Conservation (phyloP, 1,140 invertebrate species). For the Phymastichus coffea region DNA sequence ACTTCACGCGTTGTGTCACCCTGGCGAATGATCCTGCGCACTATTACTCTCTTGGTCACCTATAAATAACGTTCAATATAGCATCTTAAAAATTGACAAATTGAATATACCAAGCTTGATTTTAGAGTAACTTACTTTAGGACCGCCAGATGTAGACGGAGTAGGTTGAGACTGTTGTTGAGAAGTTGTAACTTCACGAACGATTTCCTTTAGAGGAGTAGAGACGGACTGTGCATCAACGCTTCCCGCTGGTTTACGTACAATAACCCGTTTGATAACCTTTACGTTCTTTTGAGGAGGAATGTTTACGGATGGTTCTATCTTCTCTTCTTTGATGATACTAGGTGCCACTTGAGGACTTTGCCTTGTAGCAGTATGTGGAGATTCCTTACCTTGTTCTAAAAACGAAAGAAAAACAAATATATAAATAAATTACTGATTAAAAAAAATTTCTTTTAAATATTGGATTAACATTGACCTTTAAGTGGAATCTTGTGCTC, state of each 20-base stretch:
- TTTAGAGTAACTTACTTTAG: slow-evolving; percentile 35
- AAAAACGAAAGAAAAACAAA: slow-evolving; percentile 27
- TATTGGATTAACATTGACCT: slow-evolving; percentile 32
- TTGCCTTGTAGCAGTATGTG: slow-evolving; percentile 16
- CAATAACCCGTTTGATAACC: slow-evolving; percentile 52
- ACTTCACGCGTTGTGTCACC: slow-evolving; percentile 51
- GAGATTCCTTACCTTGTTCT: slow-evolving; percentile 39
- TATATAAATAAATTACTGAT: not conserved
- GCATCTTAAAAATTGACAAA: too few species aligned
- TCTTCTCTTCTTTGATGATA: slow-evolving; percentile 42
- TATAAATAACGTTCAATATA: too few species aligned
- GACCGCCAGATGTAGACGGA: slow-evolving; percentile 26
- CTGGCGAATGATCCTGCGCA: slow-evolving; percentile 52
- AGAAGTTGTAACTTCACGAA: slow-evolving; percentile 25
- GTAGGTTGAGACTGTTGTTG: slow-evolving; percentile 9
- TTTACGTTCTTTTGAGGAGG: slow-evolving; percentile 39
- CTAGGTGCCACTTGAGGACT: slow-evolving; percentile 11
- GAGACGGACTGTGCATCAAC: too few species aligned
- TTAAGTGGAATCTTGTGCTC: slow-evolving; percentile 54
- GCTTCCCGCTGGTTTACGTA: slow-evolving; percentile 41
- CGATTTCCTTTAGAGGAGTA: not conserved
- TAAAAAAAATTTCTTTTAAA: not conserved
- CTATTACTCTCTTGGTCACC: slow-evolving; percentile 49
- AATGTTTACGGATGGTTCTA: slow-evolving; percentile 16
- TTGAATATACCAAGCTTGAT: too few species aligned